These are phyloP conservation scores for Verasper variegatus DNA, from an alignment of 2,113 vertebrate genomes.

Conservation along the genomic window DNA sequence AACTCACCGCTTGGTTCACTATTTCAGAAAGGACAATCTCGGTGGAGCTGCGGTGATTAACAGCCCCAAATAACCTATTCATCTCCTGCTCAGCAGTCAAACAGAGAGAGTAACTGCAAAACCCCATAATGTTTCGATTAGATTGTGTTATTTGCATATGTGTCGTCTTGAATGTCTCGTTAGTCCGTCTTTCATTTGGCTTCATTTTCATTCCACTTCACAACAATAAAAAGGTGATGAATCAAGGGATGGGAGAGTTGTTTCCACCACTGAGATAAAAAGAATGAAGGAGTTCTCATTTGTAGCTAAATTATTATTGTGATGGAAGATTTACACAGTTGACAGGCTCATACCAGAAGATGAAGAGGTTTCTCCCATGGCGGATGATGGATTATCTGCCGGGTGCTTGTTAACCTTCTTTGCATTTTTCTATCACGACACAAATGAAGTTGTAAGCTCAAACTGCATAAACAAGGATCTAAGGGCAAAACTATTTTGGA, in stretches of 20 bases:
- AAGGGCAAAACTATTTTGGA: slow-evolving; percentile 4
- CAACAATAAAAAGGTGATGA: not conserved
- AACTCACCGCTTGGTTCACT: not conserved
- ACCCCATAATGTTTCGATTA: not conserved
- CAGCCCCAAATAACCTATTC: slow-evolving; percentile 15
- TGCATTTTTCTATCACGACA: not conserved
- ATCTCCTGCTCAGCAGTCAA: not conserved
- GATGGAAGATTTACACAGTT: not conserved
- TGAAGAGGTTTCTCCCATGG: not conserved
- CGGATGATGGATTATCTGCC: not conserved
- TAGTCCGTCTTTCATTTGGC: not conserved
- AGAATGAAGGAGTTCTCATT: not conserved
- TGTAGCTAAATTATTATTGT: not conserved
- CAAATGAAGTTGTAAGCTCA: not conserved
- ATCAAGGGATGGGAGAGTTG: not conserved
- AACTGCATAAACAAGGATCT: slow-evolving; percentile 3
- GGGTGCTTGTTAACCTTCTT: slow-evolving; percentile 8
- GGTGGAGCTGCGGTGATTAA: slow-evolving; percentile 9
- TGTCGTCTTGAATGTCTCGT: not conserved
- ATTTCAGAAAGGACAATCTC: not conserved
- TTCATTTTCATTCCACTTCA: not conserved
- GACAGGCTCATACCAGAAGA: slow-evolving; percentile 3
- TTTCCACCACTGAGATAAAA: not conserved
- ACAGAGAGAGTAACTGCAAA: not conserved
- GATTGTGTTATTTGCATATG: not conserved